phyloP scores from a whole-genome alignment of 2,888 invertebrate species.

The Aphelenchoides bicaudatus region DNA sequence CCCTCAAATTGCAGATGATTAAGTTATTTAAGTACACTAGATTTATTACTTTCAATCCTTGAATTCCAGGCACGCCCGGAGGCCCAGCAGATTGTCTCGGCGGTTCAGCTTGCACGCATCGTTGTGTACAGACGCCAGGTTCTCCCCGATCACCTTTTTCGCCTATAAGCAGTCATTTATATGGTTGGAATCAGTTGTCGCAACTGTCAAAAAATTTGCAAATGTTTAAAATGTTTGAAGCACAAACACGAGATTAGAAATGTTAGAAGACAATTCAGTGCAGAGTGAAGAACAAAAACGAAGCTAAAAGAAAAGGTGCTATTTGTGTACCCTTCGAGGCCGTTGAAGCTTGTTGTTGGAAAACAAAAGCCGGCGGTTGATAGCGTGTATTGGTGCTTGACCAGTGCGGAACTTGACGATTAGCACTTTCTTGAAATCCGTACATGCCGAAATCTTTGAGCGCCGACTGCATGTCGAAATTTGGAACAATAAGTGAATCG shows the following conservation, averaged over 20 bases:
- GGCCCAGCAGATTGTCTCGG: conserved; percentile 49
- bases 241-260: conserved; percentile 21
- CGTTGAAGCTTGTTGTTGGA: conserved; percentile 1
- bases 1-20: conserved; percentile 24
- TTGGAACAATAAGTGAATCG: conserved; percentile 16
- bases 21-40: background rate
- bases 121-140: conserved; percentile 33
- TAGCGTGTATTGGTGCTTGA: background rate
- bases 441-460: too few relatives aligned
- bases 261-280: conserved; percentile 17
- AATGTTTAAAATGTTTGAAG: conserved; percentile 22
- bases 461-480: conserved; percentile 1
- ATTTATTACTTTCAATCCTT: conserved; percentile 44
- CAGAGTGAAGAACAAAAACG: background rate
- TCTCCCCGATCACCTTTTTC: conserved; percentile 42
- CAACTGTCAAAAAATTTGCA: conserved; percentile 16
- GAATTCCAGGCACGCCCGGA: conserved; percentile 38
- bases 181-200: too few relatives aligned
- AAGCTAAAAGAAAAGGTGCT: background rate
- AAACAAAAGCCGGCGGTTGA: conserved; percentile 9
- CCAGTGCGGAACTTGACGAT: too few relatives aligned
- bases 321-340: background rate
- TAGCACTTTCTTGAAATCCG: too few relatives aligned
- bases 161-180: conserved; percentile 11
- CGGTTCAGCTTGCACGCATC: conserved; percentile 22